Evolutionary conservation across 2,113 vertebrate genomes (phyloP).

Genomic region (Tor tambroides): DNA sequence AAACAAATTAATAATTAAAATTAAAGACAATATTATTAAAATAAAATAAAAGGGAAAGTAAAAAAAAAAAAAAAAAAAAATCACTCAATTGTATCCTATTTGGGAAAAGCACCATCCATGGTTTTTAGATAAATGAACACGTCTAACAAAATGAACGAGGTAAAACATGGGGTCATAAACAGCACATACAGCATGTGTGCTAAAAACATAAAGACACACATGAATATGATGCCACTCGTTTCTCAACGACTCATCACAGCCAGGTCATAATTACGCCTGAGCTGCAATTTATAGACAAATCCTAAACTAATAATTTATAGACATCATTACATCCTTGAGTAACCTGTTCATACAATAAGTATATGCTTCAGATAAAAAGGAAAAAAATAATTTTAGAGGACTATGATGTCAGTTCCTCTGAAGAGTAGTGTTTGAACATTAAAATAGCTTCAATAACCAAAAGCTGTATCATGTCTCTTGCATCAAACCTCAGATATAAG

Average conservation of each 20-base stretch:
- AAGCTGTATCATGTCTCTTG: neutral
- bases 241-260: neutral
- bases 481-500: neutral
- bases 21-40: neutral
- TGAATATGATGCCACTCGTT: neutral
- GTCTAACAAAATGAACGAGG: neutral
- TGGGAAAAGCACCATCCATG: neutral
- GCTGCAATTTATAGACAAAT: neutral
- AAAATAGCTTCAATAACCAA: conserved; percentile 8
- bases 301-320: neutral
- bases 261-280: neutral
- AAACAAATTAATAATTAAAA: neutral
- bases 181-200: neutral
- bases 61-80: neutral
- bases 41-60: neutral
- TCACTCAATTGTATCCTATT: neutral
- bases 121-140: neutral
- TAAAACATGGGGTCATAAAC: neutral
- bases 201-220: neutral
- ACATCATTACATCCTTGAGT: neutral
- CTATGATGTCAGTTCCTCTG: neutral
- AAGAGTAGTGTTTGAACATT: neutral
- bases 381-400: neutral
- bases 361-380: neutral
- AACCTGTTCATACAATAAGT: neutral